Conservation (phyloP, 2,797 vertebrate species). For the Rhinatrema bivittatum region DNA sequence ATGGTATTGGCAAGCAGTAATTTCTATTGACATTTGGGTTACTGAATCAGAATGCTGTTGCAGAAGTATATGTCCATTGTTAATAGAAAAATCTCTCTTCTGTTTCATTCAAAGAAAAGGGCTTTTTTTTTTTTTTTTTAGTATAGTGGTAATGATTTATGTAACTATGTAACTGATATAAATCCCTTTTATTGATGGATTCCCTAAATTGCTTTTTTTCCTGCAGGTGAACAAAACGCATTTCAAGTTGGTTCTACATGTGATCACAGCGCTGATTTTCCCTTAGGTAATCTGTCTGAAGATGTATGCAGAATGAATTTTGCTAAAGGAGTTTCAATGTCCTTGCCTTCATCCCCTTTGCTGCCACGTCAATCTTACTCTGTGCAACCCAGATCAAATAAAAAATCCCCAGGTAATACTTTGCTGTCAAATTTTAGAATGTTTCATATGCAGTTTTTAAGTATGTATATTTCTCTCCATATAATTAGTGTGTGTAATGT, state of each 20-base stretch:
- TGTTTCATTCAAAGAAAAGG: background rate
- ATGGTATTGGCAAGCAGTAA: too few relatives aligned
- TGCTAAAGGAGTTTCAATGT: constrained; percentile 90
- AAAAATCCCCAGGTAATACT: constrained; percentile 91
- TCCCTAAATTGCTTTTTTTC: constrained; percentile 10
- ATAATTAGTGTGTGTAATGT: too few relatives aligned
- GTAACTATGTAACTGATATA: too few relatives aligned
- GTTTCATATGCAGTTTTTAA: too few relatives aligned
- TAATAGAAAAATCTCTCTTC: background rate
- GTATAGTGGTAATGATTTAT: background rate
- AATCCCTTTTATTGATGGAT: background rate
- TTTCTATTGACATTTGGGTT: too few relatives aligned
- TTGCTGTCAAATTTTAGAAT: too few relatives aligned
- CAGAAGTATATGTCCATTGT: background rate
- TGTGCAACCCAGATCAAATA: constrained; percentile 73
- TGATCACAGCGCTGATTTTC: constrained; percentile 46
- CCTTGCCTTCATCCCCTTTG: constrained; percentile 89
- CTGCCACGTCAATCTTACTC: constrained; percentile 84
- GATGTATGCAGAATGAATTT: constrained; percentile 71
- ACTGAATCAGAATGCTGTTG: too few relatives aligned
- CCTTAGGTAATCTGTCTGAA: constrained; percentile 46
- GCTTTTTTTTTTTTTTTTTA: too few relatives aligned
- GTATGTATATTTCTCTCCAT: too few relatives aligned
- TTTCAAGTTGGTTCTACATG: constrained; percentile 45
- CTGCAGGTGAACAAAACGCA: constrained; percentile 67